A percentile compares a stretch with the other conserved stretches of the same genome.
phyloP scores from a whole-genome alignment of 2,888 invertebrate genomes.

The Blera fallax region DNA sequence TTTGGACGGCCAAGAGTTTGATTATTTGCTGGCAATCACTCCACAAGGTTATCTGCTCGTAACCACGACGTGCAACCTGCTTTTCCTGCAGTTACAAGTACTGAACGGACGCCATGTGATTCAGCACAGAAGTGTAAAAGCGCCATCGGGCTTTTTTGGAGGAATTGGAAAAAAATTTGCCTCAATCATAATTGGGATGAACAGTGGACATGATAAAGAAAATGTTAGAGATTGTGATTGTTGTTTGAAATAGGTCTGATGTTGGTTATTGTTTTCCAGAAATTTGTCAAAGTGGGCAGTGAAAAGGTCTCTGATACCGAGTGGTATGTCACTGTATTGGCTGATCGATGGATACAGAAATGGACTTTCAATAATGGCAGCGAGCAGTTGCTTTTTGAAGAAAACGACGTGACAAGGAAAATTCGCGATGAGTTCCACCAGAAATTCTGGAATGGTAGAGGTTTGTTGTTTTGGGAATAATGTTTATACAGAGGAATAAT shows the following conservation, averaged over 20 bases:
- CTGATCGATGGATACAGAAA: constrained; percentile 91
- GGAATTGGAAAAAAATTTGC: constrained; percentile 88
- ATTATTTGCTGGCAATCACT: constrained; percentile 86
- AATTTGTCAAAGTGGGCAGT: constrained; percentile 87
- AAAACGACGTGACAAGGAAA: constrained; percentile 86
- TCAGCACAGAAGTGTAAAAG: constrained; percentile 86
- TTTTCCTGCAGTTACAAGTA: constrained; percentile 86
- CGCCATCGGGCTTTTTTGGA: constrained; percentile 92
- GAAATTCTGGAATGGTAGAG: constrained; percentile 85
- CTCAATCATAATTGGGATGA: constrained; percentile 81
- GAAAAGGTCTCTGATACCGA: constrained; percentile 80
- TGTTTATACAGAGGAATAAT: too few relatives aligned
- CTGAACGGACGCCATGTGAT: constrained; percentile 87
- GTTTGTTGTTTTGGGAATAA: constrained; percentile 48
- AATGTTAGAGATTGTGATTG: constrained; percentile 75
- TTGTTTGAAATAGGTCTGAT: not conserved
- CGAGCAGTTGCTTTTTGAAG: constrained; percentile 89
- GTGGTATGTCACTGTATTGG: constrained; percentile 87
- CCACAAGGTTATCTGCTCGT: constrained; percentile 91
- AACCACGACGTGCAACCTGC: constrained; percentile 94
- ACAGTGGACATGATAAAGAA: constrained; percentile 79
- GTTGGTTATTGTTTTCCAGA: constrained; percentile 76
- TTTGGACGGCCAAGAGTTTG: constrained; percentile 93
- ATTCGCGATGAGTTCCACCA: constrained; percentile 88
- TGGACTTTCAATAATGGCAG: constrained; percentile 88